Base-by-base conservation (phyloP, 2,113 vertebrate genomes). In the Gallinago media region DNA sequence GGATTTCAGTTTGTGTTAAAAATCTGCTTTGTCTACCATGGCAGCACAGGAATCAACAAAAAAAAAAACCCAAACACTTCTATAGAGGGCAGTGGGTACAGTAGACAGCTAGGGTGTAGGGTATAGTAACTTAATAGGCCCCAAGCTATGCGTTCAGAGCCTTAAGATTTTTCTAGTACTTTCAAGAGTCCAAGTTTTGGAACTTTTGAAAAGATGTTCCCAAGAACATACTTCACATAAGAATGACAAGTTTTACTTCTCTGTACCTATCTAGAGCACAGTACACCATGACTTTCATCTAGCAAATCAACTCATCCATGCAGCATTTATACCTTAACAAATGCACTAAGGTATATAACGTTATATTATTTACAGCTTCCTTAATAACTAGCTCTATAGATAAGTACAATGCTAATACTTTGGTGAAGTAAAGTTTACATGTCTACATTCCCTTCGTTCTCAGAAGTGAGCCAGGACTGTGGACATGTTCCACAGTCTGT, bases 1-100 rank as follows among this genome's bases (percentile, higher is more conserved):
- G 9, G 40, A 86, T 32, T 70, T 83, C 23, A 29, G 6, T 56
- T 92, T 86, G 32, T 73, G 26, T 62, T 65, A 65, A 83, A 93
- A 74, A 34, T 36, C 8, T 49, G 0, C 6, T n/a, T 55, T 84
- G 42, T 50, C 1, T 0, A 59, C 38, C 38, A 38, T 3, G 5
- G 16, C 34, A 19, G 27, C 23, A 6, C 49, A 68, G 26, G 12
- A 75, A 81, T 59, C 34, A 68, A 59, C 29, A 44, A 27, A 52
- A 25, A 40, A 72, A 67, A 49, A 10, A 3, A 4, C 2, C 12
- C 46, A 17, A 71, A 59, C 27, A 92, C 21, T 72, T 79, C 23
- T 47, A n/a, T 2, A 72, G 11, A 89, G 15, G 32, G 34, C 42
- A 63, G 29, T 6, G 7, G 25, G 15, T 40, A 49, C 27, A 74